Base-by-base conservation (phyloP, 2,888 invertebrate genomes). In the Tuta absoluta region DNA sequence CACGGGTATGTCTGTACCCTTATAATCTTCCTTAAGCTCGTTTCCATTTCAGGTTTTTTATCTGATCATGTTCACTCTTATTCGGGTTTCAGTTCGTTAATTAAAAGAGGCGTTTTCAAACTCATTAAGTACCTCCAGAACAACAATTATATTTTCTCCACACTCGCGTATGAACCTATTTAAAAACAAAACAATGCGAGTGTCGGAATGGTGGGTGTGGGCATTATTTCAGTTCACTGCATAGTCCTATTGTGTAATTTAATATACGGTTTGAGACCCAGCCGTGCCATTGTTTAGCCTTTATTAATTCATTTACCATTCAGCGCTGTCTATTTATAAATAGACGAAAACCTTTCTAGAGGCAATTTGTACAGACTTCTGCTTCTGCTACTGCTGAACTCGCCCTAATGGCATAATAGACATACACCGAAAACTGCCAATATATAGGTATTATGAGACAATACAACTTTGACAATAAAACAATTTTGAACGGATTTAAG, bases 221-320 rank as follows among this genome's bases (percentile, higher is more conserved):
- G 63, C 38, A 63, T 66, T 66, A 66, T 66, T 63, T 58, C 56
- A 59, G 66, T 48, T 61, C 41, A 65, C 38, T 63, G 65, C 65
- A 60, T 28, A 56, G 56, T 24, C 66, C 66, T 53, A 66, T 66
- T 66, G 66, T 66, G 23, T 37, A 19, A 61, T 58, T 62, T 66
- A 66, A 66, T 66, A 64, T 66, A 64, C 66, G 60, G 62, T 48
- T 41, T 37, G 58, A 19, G 33, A 21, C 23, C 61, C 45, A 49
- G 49, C 56, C 45, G 17, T 64, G 62, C 66, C 21, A 66, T 66
- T 66, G 66, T 66, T 66, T 66, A 66, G 66, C 24, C 62, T 66
- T 63, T 62, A 66, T 63, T 66, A 64, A 66, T 64, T 66, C 62
- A 66, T 64, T 66, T 65, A 56, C 65, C 60, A 56, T 33, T 28